Evolutionary conservation across 2,888 invertebrate species (phyloP), one percentile per base, ranked within the genome.

Genomic region (Nezara viridula): DNA sequence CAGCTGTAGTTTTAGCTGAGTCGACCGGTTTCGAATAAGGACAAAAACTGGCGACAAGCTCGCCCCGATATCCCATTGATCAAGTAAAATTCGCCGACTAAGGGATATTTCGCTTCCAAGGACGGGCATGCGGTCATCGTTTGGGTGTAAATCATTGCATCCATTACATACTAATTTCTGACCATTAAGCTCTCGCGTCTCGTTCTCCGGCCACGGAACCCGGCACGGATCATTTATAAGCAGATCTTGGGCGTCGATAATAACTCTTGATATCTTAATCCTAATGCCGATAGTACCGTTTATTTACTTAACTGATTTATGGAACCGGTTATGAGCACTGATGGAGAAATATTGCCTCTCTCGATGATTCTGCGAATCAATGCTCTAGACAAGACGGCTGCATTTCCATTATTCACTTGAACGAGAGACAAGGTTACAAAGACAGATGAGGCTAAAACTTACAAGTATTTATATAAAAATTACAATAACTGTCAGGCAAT

Each of bases 1-100:
- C 32, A 60, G 16, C 14, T 27, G 27, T 16, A 60, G 27, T 60
- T 60, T 60, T 27, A 32, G 66, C 66, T 66, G 66, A 66, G 32
- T 32, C 66, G 66, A 66, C 66, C 32, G 66, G 66, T 66, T 66
- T 66, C 32, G 66, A 66, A 66, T 66, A 66, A 66, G 32, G 66
- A 73, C 66, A 73, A 73, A 73, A 73, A 73, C 66, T 73, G 66
- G 32, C 66, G 66, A 73, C 66, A 73, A 73, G 37, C 66, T 73
- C 2, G 60, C 14, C 27, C 66, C 21, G 66, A 73, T 73, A 73
- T 19, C 37, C 32, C 66, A 73, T 73, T 37, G 66, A 73, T 73
- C 66, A 73, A 37, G 19, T 37, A 73, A 6, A 37, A 73, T 37
- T 73, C 66, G 66, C 66, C 66, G 66, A 73, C 66, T 73, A 73